phyloP scores from a whole-genome alignment of 2,888 invertebrate species.

The Lobophora halterata region DNA sequence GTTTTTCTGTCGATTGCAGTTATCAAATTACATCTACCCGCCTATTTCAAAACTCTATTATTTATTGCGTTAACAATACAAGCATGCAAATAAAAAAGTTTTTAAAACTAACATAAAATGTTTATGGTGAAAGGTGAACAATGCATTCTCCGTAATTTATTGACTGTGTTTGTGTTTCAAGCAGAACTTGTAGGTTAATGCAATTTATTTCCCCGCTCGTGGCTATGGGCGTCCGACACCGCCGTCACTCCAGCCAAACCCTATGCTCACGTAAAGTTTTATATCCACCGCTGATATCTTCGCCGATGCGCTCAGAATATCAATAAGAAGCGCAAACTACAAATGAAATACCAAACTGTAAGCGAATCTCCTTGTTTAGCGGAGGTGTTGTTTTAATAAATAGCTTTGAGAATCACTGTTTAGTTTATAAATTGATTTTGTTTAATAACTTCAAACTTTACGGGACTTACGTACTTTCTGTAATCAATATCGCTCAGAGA shows the following conservation, averaged over 20 bases:
- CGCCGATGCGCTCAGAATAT: slow-evolving; percentile 58
- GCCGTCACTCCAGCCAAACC: slow-evolving; percentile 38
- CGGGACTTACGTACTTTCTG: slow-evolving; percentile 25
- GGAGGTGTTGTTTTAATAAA: slow-evolving; percentile 46
- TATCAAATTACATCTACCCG: too few relatives aligned
- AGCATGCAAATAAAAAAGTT: too few relatives aligned
- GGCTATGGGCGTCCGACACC: slow-evolving; percentile 26
- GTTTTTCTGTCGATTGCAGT: too few relatives aligned
- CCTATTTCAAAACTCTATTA: too few relatives aligned
- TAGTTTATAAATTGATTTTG: slow-evolving; percentile 36
- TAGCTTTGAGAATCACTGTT: slow-evolving; percentile 32
- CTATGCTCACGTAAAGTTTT: slow-evolving; percentile 52
- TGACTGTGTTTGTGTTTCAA: slow-evolving; percentile 11
- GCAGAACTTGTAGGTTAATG: slow-evolving; percentile 8
- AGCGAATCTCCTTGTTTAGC: slow-evolving; percentile 47
- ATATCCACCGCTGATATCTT: slow-evolving; percentile 64
- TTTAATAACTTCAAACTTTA: slow-evolving; percentile 26
- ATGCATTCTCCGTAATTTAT: slow-evolving; percentile 5
- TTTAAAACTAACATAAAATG: too few relatives aligned
- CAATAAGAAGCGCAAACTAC: slow-evolving; percentile 60
- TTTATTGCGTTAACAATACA: too few relatives aligned
- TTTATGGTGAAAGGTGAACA: too few relatives aligned
- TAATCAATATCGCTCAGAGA: slow-evolving; percentile 28
- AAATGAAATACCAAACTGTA: slow-evolving; percentile 56
- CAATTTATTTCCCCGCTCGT: slow-evolving; percentile 20